Evolutionary conservation across 2,797 vertebrate genomes (phyloP).

Genomic region (Pangasius mekongensis): DNA sequence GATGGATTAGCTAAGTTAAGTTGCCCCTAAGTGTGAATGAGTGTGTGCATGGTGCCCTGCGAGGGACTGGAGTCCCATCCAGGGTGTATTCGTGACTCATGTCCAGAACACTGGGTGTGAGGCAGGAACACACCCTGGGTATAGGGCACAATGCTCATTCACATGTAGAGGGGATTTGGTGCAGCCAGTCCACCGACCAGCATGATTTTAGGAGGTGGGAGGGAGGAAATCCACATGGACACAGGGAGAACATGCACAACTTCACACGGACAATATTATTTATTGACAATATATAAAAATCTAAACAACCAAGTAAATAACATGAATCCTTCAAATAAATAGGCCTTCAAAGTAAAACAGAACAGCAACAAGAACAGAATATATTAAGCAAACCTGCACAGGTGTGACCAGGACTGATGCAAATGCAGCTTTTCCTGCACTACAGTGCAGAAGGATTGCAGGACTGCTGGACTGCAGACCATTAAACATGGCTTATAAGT

Average conservation of each 20-base stretch:
- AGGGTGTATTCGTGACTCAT: not conserved
- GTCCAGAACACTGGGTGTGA: not conserved
- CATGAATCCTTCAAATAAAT: not conserved
- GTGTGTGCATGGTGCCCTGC: not conserved
- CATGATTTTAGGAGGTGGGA: not conserved
- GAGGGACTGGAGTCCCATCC: not conserved
- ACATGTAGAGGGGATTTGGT: not conserved
- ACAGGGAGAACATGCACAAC: not conserved
- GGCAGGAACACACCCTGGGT: not conserved
- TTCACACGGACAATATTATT: not conserved
- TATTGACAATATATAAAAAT: too few relatives aligned
- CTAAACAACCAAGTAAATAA: not conserved
- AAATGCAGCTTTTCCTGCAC: constrained; percentile 3
- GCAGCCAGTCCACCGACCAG: not conserved
- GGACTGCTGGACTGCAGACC: not conserved
- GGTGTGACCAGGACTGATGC: not conserved
- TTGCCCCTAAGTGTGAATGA: not conserved
- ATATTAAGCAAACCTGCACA: constrained; percentile 7
- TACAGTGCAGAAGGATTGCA: constrained; percentile 5
- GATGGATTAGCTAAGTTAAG: not conserved
- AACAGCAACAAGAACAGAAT: not conserved
- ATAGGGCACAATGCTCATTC: not conserved
- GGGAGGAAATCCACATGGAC: not conserved
- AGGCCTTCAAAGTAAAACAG: not conserved
- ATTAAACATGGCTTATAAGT: constrained; percentile 13